These are phyloP conservation scores for Philopotamus ludificatus DNA, from an alignment of 1,140 invertebrate species.

Conservation along the genomic window DNA sequence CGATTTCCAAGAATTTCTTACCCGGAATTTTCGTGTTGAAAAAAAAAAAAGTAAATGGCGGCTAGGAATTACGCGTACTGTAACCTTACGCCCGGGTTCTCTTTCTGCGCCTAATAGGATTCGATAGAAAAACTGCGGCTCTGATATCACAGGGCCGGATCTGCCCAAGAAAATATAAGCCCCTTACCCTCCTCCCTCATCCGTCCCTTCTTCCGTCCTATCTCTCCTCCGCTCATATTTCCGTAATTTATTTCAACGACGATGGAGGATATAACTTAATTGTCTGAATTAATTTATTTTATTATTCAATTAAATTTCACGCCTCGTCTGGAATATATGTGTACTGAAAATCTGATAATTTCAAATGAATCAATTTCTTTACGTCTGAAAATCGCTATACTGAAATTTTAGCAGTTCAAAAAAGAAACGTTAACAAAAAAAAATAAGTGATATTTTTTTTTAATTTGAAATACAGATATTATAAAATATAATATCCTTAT, in stretches of 20 bases:
- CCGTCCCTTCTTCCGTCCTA: too few species aligned
- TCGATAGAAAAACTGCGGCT: neutral
- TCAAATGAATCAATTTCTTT: too few species aligned
- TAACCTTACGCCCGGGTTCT: neutral
- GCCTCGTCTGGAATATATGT: too few species aligned
- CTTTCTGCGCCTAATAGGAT: neutral
- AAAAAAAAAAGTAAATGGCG: neutral
- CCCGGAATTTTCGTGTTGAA: too few species aligned
- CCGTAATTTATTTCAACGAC: neutral
- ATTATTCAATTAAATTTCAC: neutral
- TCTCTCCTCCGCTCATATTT: neutral
- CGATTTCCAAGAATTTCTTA: too few species aligned
- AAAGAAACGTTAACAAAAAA: too few species aligned
- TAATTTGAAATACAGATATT: too few species aligned
- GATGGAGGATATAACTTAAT: neutral
- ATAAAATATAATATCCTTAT: too few species aligned
- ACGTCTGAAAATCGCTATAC: too few species aligned
- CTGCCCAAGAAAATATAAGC: neutral
- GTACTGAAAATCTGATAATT: too few species aligned
- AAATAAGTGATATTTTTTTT: too few species aligned
- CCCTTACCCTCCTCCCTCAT: neutral
- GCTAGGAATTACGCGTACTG: neutral
- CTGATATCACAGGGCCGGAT: neutral
- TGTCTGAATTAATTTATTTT: neutral
- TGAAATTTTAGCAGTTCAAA: too few species aligned